Evolutionary conservation across 2,113 vertebrate genomes (phyloP).

Genomic region (Nibea albiflora): DNA sequence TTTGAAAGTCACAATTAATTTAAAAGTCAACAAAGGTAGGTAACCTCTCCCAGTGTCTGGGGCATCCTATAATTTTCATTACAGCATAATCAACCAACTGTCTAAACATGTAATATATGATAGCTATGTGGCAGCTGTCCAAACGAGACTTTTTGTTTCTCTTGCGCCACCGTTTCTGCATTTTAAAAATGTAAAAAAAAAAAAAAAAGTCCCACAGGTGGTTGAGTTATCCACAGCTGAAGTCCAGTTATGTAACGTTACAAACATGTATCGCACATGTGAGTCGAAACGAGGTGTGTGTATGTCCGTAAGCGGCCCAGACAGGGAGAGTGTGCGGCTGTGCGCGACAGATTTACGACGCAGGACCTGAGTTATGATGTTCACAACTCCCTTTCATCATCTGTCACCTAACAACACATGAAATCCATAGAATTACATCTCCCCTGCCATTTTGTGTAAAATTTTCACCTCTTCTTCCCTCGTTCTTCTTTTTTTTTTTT

Average conservation of each 20-base stretch:
- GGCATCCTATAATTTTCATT: conserved; percentile 25
- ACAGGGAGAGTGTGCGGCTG: conserved; percentile 9
- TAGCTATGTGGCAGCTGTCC: not conserved
- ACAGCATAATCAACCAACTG: not conserved
- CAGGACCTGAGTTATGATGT: conserved; percentile 62
- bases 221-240: conserved; percentile 27
- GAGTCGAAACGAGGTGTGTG: conserved; percentile 43
- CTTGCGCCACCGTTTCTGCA: not conserved
- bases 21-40: not conserved
- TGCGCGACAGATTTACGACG: conserved; percentile 68
- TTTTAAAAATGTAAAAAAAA: not conserved
- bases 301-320: conserved; percentile 10
- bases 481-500: not conserved
- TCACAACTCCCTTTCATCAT: conserved; percentile 61
- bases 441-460: conserved; percentile 69
- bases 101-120: conserved; percentile 4
- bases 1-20: not conserved
- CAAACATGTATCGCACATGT: conserved; percentile 50
- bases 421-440: conserved; percentile 60
- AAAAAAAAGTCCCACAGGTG: conserved; percentile 16
- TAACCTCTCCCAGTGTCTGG: not conserved
- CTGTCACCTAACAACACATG: conserved; percentile 66
- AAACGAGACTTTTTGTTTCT: not conserved
- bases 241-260: conserved; percentile 41
- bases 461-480: conserved; percentile 63